phyloP scores from a whole-genome alignment of 2,797 vertebrate genomes.

The Tolypeutes matacus region DNA sequence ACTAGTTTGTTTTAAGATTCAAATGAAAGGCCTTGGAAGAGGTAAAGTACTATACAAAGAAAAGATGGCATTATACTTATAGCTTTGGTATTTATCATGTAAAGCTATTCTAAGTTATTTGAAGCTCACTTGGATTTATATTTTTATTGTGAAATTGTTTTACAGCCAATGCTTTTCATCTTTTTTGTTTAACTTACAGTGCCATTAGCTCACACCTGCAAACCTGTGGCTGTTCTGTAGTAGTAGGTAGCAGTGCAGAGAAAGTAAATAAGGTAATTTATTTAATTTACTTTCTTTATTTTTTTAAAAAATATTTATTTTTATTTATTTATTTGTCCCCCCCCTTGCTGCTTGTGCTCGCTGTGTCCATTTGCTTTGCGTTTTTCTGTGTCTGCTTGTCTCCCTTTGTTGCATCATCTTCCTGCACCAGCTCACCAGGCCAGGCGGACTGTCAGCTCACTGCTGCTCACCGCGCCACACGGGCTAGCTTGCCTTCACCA shows the following conservation, averaged over 20 bases:
- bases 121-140: neutral
- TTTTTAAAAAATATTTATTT: no score
- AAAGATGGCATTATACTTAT: neutral
- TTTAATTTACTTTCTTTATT: slow-evolving; percentile 11
- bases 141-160: slow-evolving; percentile 54
- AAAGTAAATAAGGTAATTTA: slow-evolving; percentile 98
- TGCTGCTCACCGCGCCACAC: no score
- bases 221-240: slow-evolving; percentile 98
- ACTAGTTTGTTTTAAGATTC: neutral
- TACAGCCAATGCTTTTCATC: slow-evolving; percentile 15
- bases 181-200: slow-evolving; percentile 87
- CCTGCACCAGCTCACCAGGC: no score
- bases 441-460: no score
- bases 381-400: no score
- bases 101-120: neutral
- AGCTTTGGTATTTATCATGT: neutral
- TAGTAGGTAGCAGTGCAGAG: slow-evolving; percentile 97
- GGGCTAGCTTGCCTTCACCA: no score
- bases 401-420: no score
- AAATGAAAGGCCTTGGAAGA: slow-evolving; percentile 32
- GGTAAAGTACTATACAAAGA: neutral
- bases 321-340: no score
- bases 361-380: no score
- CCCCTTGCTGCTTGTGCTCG: no score
- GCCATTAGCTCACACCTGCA: slow-evolving; percentile 98